phyloP scores from a whole-genome alignment of 2,113 vertebrate species.

The Anseranas semipalmata region DNA sequence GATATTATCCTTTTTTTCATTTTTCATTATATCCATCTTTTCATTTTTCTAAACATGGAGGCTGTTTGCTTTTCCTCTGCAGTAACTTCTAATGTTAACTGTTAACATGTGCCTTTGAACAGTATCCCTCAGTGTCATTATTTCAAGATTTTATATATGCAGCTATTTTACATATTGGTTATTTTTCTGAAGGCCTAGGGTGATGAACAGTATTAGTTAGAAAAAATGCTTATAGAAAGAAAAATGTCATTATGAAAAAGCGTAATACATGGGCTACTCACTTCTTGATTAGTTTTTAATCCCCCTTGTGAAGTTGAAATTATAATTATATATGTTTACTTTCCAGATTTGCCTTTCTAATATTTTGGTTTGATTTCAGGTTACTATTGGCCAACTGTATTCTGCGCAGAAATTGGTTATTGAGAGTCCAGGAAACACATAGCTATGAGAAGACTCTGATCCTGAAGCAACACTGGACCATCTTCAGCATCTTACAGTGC shows the following conservation, averaged over 20 bases:
- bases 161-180: not conserved
- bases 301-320: not conserved
- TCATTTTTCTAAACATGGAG: not conserved
- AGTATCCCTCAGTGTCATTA: not conserved
- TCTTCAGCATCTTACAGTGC: slow-evolving; percentile 50
- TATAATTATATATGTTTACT: not conserved
- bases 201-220: not conserved
- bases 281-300: not conserved
- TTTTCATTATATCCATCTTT: not conserved
- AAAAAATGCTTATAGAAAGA: not conserved
- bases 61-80: not conserved
- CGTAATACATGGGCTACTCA: not conserved
- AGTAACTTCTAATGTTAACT: not conserved
- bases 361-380: slow-evolving; percentile 75
- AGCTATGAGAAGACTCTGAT: not conserved
- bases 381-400: slow-evolving; percentile 81
- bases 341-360: not conserved
- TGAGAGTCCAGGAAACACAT: slow-evolving; percentile 72
- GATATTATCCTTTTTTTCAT: not conserved
- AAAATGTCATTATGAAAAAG: not conserved
- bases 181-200: not conserved
- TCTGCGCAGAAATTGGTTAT: slow-evolving; percentile 79
- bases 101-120: not conserved
- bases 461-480: slow-evolving; percentile 39
- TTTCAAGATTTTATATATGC: not conserved